Evolutionary conservation across 2,888 invertebrate genomes (phyloP), one percentile per base, ranked within the genome.

Genomic region (Macaria notata): DNA sequence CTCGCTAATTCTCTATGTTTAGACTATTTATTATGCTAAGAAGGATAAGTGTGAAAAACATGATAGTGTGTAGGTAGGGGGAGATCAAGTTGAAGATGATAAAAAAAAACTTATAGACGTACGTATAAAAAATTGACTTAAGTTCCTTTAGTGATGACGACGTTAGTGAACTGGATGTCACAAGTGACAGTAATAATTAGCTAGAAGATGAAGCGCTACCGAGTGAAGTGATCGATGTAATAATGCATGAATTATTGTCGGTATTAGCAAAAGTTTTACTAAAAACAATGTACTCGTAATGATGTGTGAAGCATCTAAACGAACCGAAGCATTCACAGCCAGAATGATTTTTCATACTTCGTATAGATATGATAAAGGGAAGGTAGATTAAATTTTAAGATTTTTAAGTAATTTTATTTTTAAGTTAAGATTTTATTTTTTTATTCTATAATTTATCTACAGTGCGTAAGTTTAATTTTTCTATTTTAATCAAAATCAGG

Each of bases 311-410:
- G 79, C 81, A 70, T 83, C 86, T 85, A 87, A 87, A 84, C 62
- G 76, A 87, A 82, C 71, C 78, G 79, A 86, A 83, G 75, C 80
- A 77, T 79, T 90, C 91, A 91, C 91, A 91, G 91, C 91, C 91
- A 86, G 90, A 86, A 91, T 91, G 90, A 91, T 90, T 88, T 81
- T 83, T 76, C 80, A 80, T 84, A 84, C 76, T 83, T 83, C 84
- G 84, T 83, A 82, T 85, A 89, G 86, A 88, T 88, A 89, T 88
- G 88, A 81, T 85, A 84, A 80, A 80, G 84, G 81, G 78, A 86
- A 84, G 79, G 79, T 78, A 76, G 70, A 73, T 78, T 75, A 77
- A 72, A 75, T 75, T 80, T 80, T 80, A 80, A 79, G 69, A 72
- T 78, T 81, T 76, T 76, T 70, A 70, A 72, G 63, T 68, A 66